These are phyloP conservation scores for Pseudonaja textilis DNA, from an alignment of 2,113 vertebrate species.

Conservation along the genomic window DNA sequence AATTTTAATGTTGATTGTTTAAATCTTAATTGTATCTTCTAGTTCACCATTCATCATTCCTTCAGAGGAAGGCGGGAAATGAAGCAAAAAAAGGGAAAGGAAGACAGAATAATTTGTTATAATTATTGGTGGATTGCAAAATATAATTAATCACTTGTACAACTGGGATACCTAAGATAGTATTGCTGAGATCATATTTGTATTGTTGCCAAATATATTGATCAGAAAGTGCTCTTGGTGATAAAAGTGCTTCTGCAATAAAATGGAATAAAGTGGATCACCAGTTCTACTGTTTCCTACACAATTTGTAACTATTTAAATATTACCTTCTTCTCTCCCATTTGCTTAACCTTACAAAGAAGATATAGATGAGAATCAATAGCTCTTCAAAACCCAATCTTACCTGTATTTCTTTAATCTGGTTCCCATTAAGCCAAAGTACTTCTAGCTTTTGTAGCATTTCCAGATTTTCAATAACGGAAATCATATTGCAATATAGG, in stretches of 20 bases:
- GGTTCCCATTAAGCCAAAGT: conserved; percentile 81
- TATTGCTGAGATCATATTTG: neutral
- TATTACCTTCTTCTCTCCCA: neutral
- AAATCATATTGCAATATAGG: conserved; percentile 82
- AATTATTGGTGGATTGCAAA: neutral
- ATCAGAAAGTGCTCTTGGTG: neutral
- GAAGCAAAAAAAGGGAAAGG: neutral
- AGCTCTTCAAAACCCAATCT: neutral
- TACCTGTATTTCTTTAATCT: conserved; percentile 77
- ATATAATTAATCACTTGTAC: neutral
- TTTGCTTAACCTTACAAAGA: neutral
- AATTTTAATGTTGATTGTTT: neutral
- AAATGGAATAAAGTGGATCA: neutral
- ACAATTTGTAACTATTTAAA: neutral
- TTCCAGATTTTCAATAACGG: conserved; percentile 74
- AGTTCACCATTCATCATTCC: neutral
- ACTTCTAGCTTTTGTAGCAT: conserved; percentile 66
- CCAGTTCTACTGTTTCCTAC: neutral
- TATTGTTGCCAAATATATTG: neutral
- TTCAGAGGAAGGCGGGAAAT: neutral
- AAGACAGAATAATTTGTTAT: neutral
- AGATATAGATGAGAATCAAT: neutral
- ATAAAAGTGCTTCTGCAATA: neutral
- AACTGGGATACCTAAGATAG: neutral
- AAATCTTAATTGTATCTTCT: neutral